A percentile compares a stretch with the other conserved stretches of the same genome.
These are phyloP conservation scores for Druceiella hillmani DNA, from an alignment of 2,888 invertebrate species.

Conservation along the genomic window DNA sequence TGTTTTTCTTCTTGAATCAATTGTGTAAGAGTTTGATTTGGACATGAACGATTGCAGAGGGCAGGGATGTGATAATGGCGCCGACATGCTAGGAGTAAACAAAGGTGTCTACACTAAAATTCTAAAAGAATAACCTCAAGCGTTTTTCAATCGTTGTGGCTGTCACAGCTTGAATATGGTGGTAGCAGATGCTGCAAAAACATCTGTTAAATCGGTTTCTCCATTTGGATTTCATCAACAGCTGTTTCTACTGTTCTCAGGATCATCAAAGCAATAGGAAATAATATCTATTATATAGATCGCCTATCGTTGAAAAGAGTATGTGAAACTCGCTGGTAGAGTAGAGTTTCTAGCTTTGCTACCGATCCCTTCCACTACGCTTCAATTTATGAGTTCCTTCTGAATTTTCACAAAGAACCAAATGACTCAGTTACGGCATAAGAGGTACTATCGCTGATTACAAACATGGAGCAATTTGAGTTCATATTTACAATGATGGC, in stretches of 20 bases:
- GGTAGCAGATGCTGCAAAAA: too few species aligned
- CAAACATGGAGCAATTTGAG: too few species aligned
- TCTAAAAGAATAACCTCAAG: constrained; percentile 18
- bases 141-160: constrained; percentile 15
- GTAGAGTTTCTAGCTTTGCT: constrained; percentile 8
- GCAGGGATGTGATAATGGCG: constrained; percentile 22
- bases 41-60: constrained; percentile 19
- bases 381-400: constrained; percentile 1
- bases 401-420: constrained; percentile 1
- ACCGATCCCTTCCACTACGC: constrained; percentile 1
- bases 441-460: not conserved
- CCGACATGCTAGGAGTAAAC: constrained; percentile 20
- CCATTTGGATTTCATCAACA: too few species aligned
- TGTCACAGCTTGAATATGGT: constrained; percentile 14
- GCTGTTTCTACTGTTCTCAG: too few species aligned
- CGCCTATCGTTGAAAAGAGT: not conserved
- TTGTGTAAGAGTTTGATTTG: constrained; percentile 15
- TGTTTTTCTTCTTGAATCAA: constrained; percentile 11
- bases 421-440: too few species aligned
- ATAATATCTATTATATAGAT: constrained; percentile 1
- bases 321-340: constrained; percentile 8
- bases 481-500: too few species aligned
- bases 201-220: too few species aligned
- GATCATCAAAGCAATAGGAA: too few species aligned
- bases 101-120: constrained; percentile 17